phyloP scores from a whole-genome alignment of 2,888 invertebrate species.

The Unio pictorum region DNA sequence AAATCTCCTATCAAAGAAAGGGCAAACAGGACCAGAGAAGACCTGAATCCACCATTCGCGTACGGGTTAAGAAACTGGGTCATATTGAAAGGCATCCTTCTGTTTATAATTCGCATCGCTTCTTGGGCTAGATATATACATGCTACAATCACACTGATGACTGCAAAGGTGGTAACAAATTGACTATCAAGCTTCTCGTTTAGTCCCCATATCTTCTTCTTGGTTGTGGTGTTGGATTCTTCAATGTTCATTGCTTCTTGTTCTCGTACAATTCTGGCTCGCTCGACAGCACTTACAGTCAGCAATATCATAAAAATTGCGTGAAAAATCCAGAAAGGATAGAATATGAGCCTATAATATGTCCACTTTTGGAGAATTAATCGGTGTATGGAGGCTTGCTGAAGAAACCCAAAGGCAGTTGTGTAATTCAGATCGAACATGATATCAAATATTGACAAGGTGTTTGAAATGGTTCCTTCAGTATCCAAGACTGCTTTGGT shows the following conservation, averaged over 20 bases:
- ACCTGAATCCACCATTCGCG: constrained; percentile 41
- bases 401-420: constrained; percentile 41
- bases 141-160: constrained; percentile 26
- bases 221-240: constrained; percentile 7
- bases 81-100: constrained; percentile 20
- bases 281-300: constrained; percentile 30
- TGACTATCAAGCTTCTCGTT: constrained; percentile 7
- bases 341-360: constrained; percentile 30
- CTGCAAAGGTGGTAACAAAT: constrained; percentile 20
- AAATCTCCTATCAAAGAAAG: background rate
- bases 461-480: constrained; percentile 2
- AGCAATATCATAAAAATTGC: constrained; percentile 31
- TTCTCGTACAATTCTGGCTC: constrained; percentile 3
- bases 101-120: constrained; percentile 9
- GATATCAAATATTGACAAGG: constrained; percentile 41
- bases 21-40: constrained; percentile 39
- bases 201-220: constrained; percentile 5
- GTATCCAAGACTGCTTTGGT: background rate
- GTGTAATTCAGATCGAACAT: constrained; percentile 38
- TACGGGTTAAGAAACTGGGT: constrained; percentile 26
- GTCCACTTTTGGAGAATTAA: constrained; percentile 48
- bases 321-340: constrained; percentile 38
- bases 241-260: constrained; percentile 5
- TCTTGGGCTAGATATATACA: constrained; percentile 22
- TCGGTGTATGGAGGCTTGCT: constrained; percentile 32